Evolutionary conservation across 2,797 vertebrate genomes (phyloP), one percentile per base, ranked within the genome.

Genomic region (Sebastolobus altivelis): DNA sequence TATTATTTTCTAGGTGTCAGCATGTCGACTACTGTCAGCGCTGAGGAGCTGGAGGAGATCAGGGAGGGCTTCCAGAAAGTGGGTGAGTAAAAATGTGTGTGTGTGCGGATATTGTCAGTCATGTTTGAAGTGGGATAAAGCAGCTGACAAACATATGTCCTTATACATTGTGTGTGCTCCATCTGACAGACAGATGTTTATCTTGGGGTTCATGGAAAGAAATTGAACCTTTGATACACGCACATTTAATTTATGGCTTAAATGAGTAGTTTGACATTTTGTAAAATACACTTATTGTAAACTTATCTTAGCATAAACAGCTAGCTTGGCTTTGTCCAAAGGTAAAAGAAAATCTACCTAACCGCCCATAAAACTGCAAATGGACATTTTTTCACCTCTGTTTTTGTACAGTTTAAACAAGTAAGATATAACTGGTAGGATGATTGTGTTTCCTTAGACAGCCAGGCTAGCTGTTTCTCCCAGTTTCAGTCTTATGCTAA

Each of bases 41-140:
- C 96, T 82, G 98, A 99, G 27, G 97, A 99, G 86, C 92, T 98
- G 87, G 97, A 97, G 87, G 98, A 99, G 85, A 96, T 99, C 83
- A 96, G 90, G 72, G 97, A 98, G 82, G 96, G 96, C 71, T 99
- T 99, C 92, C 91, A 93, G 82, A 98, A 97, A 97, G 96, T 99
- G 46, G 98, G 98, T 99, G 90, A 95, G 96, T 94, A 38, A 31
- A 68, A 61, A 4, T 33, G n/a, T 72, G 16, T 65, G 56, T 40
- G 11, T 37, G 35, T 81, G 69, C 0, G 61, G 49, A 52, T 52
- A n/a, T 52, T 10, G 33, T 61, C 54, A 27, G 0, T 33, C 29
- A 52, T 38, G 37, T 69, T 61, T 79, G 31, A 66, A 69, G 65
- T 49, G 46, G n/a, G 6, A 1, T 52, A 14, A 49, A 46, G 54